A percentile compares a stretch with the other conserved stretches of the same genome.
Conservation (phyloP, 2,113 vertebrate genomes). For the Gymnarchus niloticus region DNA sequence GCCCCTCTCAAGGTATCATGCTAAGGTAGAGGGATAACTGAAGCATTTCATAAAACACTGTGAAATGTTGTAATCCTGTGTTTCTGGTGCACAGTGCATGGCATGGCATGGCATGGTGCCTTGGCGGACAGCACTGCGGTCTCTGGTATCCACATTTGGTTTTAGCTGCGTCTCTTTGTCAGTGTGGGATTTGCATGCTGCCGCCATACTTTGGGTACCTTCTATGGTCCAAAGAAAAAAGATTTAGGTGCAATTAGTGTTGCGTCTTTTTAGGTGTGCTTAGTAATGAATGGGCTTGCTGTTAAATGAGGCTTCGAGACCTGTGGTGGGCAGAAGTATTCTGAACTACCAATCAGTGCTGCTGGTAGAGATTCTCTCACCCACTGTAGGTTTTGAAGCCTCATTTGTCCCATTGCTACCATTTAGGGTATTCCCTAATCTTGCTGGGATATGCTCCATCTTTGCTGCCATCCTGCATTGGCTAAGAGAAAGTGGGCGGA, state of each 20-base stretch:
- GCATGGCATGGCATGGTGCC: not conserved
- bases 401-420: too few relatives aligned
- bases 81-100: too few relatives aligned
- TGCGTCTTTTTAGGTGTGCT: too few relatives aligned
- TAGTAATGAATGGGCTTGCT: too few relatives aligned
- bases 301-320: too few relatives aligned
- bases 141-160: not conserved
- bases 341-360: not conserved
- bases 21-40: not conserved
- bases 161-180: not conserved
- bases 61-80: too few relatives aligned
- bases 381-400: too few relatives aligned
- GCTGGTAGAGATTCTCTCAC: too few relatives aligned
- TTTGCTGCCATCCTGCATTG: too few relatives aligned
- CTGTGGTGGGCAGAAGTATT: not conserved
- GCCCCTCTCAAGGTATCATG: not conserved
- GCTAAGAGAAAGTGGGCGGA: too few relatives aligned
- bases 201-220: not conserved
- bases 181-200: not conserved
- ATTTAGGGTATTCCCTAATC: not conserved
- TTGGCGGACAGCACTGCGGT: not conserved
- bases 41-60: too few relatives aligned
- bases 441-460: not conserved
- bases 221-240: not conserved
- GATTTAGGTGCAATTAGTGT: not conserved